These are phyloP conservation scores for Scolopax bukidnonensis DNA, from an alignment of 2,797 vertebrate genomes.

Conservation along the genomic window DNA sequence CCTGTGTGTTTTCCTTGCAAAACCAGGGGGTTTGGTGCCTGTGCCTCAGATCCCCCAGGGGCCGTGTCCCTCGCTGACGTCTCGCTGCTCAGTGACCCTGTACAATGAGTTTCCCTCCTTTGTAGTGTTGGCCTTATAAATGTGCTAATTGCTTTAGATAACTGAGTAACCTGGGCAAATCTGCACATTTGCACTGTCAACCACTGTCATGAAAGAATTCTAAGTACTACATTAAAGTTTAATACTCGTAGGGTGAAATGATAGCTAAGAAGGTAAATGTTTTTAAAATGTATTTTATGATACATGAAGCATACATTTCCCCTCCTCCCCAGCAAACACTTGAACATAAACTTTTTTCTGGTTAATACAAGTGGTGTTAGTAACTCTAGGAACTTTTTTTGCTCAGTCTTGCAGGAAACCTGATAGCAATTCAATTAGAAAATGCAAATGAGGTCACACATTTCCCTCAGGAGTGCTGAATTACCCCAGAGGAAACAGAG, in stretches of 20 bases:
- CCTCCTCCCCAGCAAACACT: background rate
- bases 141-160: background rate
- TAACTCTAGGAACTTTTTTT: constrained; percentile 46
- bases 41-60: background rate
- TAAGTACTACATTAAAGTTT: background rate
- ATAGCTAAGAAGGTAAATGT: background rate
- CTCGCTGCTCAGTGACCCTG: background rate
- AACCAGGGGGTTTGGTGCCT: background rate
- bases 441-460: constrained; percentile 81
- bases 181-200: background rate
- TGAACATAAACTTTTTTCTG: background rate
- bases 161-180: background rate
- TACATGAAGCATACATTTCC: background rate
- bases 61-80: background rate
- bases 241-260: background rate
- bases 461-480: constrained; percentile 70
- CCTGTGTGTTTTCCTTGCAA: background rate
- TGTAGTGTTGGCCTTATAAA: background rate
- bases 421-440: constrained; percentile 85
- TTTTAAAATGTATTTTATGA: background rate
- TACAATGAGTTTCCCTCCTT: background rate
- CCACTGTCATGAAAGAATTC: background rate
- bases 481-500: constrained; percentile 60
- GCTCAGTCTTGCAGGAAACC: constrained; percentile 81
- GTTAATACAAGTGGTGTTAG: constrained; percentile 18